Evolutionary conservation across 2,888 invertebrate species (phyloP), one percentile per base, ranked within the genome.

Genomic region (Xanthorhoe designata): DNA sequence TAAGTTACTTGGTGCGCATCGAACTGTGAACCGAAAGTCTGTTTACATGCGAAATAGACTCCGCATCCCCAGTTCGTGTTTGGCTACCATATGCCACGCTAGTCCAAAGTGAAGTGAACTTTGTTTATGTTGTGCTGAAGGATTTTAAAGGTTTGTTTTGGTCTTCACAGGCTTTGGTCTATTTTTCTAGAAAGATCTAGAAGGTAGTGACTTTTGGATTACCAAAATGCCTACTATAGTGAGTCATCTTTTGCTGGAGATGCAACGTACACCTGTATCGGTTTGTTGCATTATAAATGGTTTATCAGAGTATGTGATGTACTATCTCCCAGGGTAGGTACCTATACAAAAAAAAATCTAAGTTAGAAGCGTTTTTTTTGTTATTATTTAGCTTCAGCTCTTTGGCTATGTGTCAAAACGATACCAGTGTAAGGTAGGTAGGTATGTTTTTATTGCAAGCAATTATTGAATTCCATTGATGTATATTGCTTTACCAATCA

Each of bases 1-100:
- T 89, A 92, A 89, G 88, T 92, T 89, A 87, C 92, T 89, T 93
- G 92, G 88, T 90, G 93, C 87, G 93, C 91, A 93, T 91, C 93
- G 92, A 91, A 83, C 85, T 89, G 91, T 92, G 90, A 92, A 92
- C 92, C 92, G 92, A 92, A 92, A 92, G 93, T 91, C 88, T 89
- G 92, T 92, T 90, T 90, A 91, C 90, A 90, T 89, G 92, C 92
- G 88, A 90, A 92, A 89, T 87, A 85, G 80, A 79, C 84, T 82
- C 73, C 72, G 81, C 81, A 89, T 85, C 87, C 32, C 87, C 92
- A 93, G 92, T 93, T 77, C 74, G 88, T 79, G 87, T 85, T 87
- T 76, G 87, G 81, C 88, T 81, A 80, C 85, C 87, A 85, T 79
- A 79, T 84, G 84, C 79, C 83, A 75, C 86, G 82, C 86, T 86